Conservation (phyloP, 2,888 invertebrate species). For the Mechanitis mazaeus region DNA sequence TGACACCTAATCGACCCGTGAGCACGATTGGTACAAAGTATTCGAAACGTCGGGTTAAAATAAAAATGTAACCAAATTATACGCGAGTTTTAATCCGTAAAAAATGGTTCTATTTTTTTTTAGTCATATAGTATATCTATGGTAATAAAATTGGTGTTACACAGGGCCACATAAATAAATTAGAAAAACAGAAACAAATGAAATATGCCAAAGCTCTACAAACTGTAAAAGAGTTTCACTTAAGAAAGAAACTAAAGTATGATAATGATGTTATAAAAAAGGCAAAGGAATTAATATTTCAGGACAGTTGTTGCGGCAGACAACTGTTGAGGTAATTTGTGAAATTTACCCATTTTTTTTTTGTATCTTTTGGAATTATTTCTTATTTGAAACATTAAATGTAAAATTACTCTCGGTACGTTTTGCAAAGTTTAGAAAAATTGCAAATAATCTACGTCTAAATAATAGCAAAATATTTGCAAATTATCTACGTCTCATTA, state of each 20-base stretch:
- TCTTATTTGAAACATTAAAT: too few species aligned
- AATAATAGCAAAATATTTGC: too few species aligned
- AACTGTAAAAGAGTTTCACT: constrained; percentile 18
- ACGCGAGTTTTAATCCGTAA: too few species aligned
- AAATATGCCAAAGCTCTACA: constrained; percentile 24
- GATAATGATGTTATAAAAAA: constrained; percentile 35
- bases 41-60: too few species aligned
- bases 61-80: too few species aligned
- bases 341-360: background rate
- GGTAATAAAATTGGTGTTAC: background rate
- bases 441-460: too few species aligned
- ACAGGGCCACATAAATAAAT: constrained; percentile 39
- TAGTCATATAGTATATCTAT: background rate
- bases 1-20: too few species aligned
- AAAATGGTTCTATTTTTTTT: background rate
- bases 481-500: too few species aligned
- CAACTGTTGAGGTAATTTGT: constrained; percentile 44
- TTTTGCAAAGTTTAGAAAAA: too few species aligned
- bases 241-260: constrained; percentile 27
- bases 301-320: constrained; percentile 47
- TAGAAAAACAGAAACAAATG: constrained; percentile 35
- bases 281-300: constrained; percentile 48
- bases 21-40: too few species aligned
- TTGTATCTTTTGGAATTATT: background rate
- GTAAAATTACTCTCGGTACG: too few species aligned